These are phyloP conservation scores for Trichonephila clavata DNA, from an alignment of 1,140 invertebrate species.

Conservation along the genomic window DNA sequence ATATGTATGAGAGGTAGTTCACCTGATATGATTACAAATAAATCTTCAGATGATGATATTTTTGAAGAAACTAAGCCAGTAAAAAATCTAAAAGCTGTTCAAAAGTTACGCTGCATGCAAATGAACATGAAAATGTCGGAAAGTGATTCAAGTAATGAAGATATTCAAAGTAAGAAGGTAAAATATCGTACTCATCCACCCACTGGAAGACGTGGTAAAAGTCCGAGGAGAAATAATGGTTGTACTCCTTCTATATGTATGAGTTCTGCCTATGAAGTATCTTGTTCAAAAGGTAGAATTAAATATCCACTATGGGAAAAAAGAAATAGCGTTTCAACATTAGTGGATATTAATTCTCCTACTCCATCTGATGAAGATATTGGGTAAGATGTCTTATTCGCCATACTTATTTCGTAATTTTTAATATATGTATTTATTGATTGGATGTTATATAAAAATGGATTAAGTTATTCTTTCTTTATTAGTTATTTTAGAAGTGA, in stretches of 20 bases:
- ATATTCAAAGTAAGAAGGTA: constrained; percentile 30
- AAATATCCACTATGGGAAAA: constrained; percentile 67
- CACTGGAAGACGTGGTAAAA: constrained; percentile 58
- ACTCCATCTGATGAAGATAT: constrained; percentile 72
- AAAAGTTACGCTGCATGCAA: constrained; percentile 45
- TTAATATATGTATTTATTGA: no score
- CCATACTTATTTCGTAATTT: background rate
- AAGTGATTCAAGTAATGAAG: constrained; percentile 76
- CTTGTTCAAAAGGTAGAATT: constrained; percentile 36
- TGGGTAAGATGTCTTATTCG: constrained; percentile 38
- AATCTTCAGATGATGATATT: constrained; percentile 65
- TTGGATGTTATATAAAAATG: no score
- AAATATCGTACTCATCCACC: constrained; percentile 63
- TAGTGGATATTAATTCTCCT: constrained; percentile 16
- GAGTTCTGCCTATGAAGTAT: constrained; percentile 58
- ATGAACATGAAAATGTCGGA: constrained; percentile 56
- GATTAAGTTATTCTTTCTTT: no score
- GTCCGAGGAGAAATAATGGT: constrained; percentile 33
- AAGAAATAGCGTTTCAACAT: constrained; percentile 41
- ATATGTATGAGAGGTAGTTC: constrained; percentile 28
- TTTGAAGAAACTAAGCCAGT: constrained; percentile 12
- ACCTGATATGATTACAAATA: constrained; percentile 13
- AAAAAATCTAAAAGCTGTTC: constrained; percentile 53
- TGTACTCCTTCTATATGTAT: constrained; percentile 74
- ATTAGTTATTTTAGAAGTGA: no score